Evolutionary conservation across 2,888 invertebrate genomes (phyloP).

Genomic region (Deladenus siricidicola): DNA sequence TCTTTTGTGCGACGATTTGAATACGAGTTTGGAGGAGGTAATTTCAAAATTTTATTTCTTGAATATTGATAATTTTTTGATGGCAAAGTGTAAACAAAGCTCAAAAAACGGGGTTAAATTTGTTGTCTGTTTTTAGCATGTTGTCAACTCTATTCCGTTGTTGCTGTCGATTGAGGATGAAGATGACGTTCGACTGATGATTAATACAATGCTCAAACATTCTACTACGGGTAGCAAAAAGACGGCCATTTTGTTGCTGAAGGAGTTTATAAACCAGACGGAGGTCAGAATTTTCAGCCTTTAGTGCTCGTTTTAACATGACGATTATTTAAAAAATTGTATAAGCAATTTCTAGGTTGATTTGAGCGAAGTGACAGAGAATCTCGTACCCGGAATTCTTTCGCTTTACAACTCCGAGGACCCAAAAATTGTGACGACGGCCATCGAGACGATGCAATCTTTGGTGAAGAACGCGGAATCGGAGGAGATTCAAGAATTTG

Average conservation of each 20-base stretch:
- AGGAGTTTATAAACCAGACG: conserved; percentile 77
- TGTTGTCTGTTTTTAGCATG: conserved; percentile 60
- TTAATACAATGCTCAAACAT: conserved; percentile 75
- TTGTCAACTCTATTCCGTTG: conserved; percentile 63
- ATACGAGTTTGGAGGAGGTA: conserved; percentile 20
- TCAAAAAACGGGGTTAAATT: too few relatives aligned
- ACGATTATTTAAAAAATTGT: not conserved
- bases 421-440: conserved; percentile 71
- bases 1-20: conserved; percentile 59
- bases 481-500: conserved; percentile 14
- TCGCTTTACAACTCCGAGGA: conserved; percentile 69
- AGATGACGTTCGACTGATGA: conserved; percentile 73
- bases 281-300: conserved; percentile 59
- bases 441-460: conserved; percentile 83
- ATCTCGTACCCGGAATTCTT: conserved; percentile 35
- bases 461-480: conserved; percentile 64
- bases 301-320: too few relatives aligned
- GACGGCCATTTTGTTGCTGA: conserved; percentile 61
- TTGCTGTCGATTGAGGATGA: conserved; percentile 77
- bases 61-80: not conserved
- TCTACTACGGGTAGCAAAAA: conserved; percentile 62
- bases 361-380: conserved; percentile 27
- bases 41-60: too few relatives aligned
- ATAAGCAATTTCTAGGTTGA: conserved; percentile 9
- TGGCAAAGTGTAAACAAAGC: too few relatives aligned